Conservation (phyloP, 1,140 invertebrate genomes). For the Coelopa frigida region DNA sequence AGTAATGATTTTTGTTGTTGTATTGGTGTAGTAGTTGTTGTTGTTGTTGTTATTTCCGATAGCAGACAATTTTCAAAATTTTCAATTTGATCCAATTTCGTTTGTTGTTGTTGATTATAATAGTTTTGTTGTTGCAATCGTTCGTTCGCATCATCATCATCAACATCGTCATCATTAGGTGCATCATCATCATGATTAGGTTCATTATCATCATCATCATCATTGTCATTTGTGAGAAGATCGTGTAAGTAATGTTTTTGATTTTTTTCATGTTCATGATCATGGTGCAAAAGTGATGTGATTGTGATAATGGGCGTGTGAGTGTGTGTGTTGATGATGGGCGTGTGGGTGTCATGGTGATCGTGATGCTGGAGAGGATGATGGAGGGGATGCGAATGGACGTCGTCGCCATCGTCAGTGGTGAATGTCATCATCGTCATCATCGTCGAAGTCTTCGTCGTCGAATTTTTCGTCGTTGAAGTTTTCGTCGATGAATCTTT, state of each 20-base stretch:
- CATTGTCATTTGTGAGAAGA: too few relatives aligned
- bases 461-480: too few relatives aligned
- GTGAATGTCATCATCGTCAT: constrained; percentile 8
- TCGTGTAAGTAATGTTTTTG: too few relatives aligned
- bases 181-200: too few relatives aligned
- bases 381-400: too few relatives aligned
- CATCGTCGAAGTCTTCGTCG: too few relatives aligned
- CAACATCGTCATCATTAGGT: too few relatives aligned
- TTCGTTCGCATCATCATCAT: constrained; percentile 33
- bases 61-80: constrained; percentile 39
- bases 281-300: constrained; percentile 22
- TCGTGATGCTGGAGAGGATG: constrained; percentile 8
- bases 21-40: constrained; percentile 17
- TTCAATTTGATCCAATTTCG: constrained; percentile 43
- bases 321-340: constrained; percentile 19
- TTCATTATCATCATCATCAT: too few relatives aligned
- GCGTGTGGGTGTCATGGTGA: constrained; percentile 14
- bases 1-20: constrained; percentile 12
- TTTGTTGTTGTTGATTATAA: constrained; percentile 42
- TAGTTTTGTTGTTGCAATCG: constrained; percentile 28
- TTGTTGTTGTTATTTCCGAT: constrained; percentile 25
- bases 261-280: too few relatives aligned
- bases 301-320: constrained; percentile 23
- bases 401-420: constrained; percentile 4
- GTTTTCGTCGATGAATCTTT: too few relatives aligned